Base-by-base conservation (phyloP, 2,113 vertebrate species). In the Syngnathus floridae region DNA sequence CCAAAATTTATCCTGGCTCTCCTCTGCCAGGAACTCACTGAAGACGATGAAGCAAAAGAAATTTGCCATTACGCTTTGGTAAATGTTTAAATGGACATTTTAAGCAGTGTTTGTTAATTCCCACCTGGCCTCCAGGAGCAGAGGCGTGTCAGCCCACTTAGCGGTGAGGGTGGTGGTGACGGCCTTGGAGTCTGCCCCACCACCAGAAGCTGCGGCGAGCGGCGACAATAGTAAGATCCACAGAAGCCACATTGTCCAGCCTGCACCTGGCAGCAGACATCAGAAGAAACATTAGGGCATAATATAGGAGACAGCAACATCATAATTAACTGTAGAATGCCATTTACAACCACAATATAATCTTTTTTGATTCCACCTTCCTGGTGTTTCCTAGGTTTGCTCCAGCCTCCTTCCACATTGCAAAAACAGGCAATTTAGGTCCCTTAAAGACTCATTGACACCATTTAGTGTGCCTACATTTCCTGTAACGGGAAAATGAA, bases 21-120 rank as follows among this genome's bases (percentile, higher is more conserved):
- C 95, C 87, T 99, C 97, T 66, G 95, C 95, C 82, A 99, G 88
- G 87, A 98, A 99, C 85, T 99, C 97, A 88, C 97, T 99, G 80
- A 67, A 45, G 21, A 62, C 16, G 17, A 64, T 1, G 2, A 64
- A 4, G 7, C 9, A 64, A 36, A n/a, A 21, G 1, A 64, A 19
- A 63, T 14, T 22, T 41, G n/a, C n/a, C 0, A 26, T 31, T 41
- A n/a, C 22, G 38, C 5, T 22, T 61, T 43, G 1, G 10, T 13
- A 14, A 61, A 26, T 12, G 1, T 43, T 61, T 26, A 56, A 56
- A 54, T 1, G 14, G 6, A 4, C 11, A 61, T 43, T 26, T 21
- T 21, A 60, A 59, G 40, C 1, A 3, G 19, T 9, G 48, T 16
- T 7, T 12, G 6, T 55, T 35, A 2, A 31, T 4, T 14, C 16